Conservation (phyloP, 2,113 vertebrate species). For the Anolis carolinensis region DNA sequence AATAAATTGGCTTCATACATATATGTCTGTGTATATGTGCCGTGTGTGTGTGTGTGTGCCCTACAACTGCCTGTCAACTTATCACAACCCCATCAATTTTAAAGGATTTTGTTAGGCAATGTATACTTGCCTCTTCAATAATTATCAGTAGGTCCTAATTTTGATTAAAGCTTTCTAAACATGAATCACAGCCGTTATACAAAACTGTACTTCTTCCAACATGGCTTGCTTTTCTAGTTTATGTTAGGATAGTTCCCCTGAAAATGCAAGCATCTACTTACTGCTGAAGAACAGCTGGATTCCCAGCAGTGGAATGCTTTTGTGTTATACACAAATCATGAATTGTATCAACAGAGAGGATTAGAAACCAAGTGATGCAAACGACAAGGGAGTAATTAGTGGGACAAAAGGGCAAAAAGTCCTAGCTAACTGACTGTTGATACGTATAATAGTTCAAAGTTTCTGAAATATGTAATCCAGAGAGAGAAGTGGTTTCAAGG, state of each 20-base stretch:
- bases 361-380: background rate
- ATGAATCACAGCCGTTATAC: background rate
- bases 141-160: background rate
- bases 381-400: background rate
- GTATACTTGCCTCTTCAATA: too few relatives aligned
- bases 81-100: too few relatives aligned
- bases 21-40: too few relatives aligned
- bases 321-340: background rate
- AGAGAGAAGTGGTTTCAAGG: conserved; percentile 1
- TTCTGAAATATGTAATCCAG: background rate
- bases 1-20: background rate
- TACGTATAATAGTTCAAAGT: background rate
- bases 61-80: too few relatives aligned
- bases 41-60: too few relatives aligned
- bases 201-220: background rate
- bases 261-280: background rate
- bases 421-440: background rate
- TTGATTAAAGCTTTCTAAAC: background rate
- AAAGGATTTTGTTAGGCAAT: too few relatives aligned
- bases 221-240: background rate
- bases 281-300: background rate
- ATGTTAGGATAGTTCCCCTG: background rate
- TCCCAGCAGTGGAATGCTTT: background rate
- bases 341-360: background rate
- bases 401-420: background rate